A percentile compares a stretch with the other conserved stretches of the same genome.
Conservation (phyloP, 2,888 invertebrate species). For the Sclerodermus sp. region DNA sequence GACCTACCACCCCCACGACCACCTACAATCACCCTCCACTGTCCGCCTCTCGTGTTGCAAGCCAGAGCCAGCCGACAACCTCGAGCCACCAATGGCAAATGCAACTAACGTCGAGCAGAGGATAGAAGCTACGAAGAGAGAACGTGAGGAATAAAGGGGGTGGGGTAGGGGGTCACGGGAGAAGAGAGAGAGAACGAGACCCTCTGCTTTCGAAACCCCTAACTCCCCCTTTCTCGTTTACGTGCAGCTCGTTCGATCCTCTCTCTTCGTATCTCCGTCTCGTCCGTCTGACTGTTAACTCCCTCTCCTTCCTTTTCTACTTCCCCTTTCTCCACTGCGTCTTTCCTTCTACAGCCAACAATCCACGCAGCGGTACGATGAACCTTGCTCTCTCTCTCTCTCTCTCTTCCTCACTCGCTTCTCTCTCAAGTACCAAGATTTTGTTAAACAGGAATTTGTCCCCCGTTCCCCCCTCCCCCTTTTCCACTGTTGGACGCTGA, state of each 20-base stretch:
- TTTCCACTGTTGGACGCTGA: too few species aligned
- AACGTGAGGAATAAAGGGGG: not conserved
- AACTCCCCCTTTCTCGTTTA: conserved; percentile 9
- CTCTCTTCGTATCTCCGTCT: conserved; percentile 6
- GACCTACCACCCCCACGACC: too few species aligned
- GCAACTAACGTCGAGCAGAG: conserved; percentile 20
- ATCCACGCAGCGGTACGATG: conserved; percentile 5
- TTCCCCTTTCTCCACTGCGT: conserved; percentile 2
- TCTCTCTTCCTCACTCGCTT: not conserved
- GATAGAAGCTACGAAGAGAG: conserved; percentile 7
- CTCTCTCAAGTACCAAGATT: not conserved
- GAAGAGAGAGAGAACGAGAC: too few species aligned
- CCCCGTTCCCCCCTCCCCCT: too few species aligned
- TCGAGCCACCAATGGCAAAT: conserved; percentile 23
- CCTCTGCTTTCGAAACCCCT: conserved; percentile 8
- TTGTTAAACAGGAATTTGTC: too few species aligned
- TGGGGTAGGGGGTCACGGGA: not conserved
- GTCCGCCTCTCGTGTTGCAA: conserved; percentile 21
- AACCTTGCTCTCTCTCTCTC: conserved; percentile 16
- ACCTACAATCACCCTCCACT: conserved; percentile 10
- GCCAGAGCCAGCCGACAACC: conserved; percentile 13
- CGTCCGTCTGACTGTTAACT: conserved; percentile 1
- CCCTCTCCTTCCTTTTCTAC: conserved; percentile 3
- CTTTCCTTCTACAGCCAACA: conserved; percentile 6
- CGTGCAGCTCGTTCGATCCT: conserved; percentile 16